Percentiles rank a stretch among this genome's conserved stretches.
phyloP scores from a whole-genome alignment of 2,888 invertebrate genomes.

The Lasioglossum vierecki region DNA sequence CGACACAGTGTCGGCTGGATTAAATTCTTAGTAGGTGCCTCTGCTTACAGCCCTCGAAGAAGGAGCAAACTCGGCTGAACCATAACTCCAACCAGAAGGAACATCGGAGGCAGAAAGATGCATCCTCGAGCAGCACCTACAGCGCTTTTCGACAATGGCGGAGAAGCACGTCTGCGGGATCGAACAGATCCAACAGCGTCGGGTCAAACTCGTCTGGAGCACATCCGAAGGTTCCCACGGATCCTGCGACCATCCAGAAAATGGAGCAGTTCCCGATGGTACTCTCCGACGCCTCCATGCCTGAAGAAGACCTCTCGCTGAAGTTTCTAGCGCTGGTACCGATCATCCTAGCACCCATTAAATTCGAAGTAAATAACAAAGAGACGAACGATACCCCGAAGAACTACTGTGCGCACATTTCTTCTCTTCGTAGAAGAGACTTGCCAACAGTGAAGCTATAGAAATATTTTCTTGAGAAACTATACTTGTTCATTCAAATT shows the following conservation, averaged over 20 bases:
- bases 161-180: slow-evolving; percentile 71
- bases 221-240: slow-evolving; percentile 60
- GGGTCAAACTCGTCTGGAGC: slow-evolving; percentile 61
- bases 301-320: slow-evolving; percentile 79
- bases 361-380: not conserved
- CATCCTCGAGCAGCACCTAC: slow-evolving; percentile 64
- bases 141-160: slow-evolving; percentile 80
- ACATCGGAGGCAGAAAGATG: slow-evolving; percentile 71
- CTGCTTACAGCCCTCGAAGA: slow-evolving; percentile 75
- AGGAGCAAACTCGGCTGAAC: slow-evolving; percentile 69
- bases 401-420: not conserved
- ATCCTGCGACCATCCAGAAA: slow-evolving; percentile 67
- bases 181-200: slow-evolving; percentile 69
- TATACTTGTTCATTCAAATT: not conserved
- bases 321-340: slow-evolving; percentile 83
- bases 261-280: slow-evolving; percentile 79
- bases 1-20: slow-evolving; percentile 53
- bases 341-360: slow-evolving; percentile 21
- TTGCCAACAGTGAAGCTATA: not conserved
- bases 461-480: not conserved
- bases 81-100: slow-evolving; percentile 73
- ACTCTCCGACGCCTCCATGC: slow-evolving; percentile 78
- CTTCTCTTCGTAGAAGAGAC: not conserved
- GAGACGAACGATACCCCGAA: not conserved
- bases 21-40: slow-evolving; percentile 73